phyloP scores from a whole-genome alignment of 2,113 vertebrate species.

The Chlorocebus sabaeus region DNA sequence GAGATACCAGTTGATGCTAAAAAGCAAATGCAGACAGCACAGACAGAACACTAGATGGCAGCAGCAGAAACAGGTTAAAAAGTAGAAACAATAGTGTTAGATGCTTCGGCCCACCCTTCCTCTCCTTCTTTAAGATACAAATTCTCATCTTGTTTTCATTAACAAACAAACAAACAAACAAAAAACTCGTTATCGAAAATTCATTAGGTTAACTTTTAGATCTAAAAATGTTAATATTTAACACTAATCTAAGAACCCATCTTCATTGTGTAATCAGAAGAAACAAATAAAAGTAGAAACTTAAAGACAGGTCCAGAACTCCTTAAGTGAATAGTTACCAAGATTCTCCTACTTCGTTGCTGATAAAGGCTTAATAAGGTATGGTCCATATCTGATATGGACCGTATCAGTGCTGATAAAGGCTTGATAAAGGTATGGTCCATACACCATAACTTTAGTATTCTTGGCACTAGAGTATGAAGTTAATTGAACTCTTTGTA shows the following conservation, averaged over 20 bases:
- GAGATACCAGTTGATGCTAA: background rate
- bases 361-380: too few species aligned
- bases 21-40: background rate
- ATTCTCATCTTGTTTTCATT: background rate
- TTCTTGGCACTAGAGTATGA: background rate
- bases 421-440: background rate
- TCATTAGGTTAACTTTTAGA: background rate
- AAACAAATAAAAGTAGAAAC: slow-evolving; percentile 13
- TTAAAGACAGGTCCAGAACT: background rate
- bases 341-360: background rate
- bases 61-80: slow-evolving; percentile 23
- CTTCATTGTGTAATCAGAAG: background rate
- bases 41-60: slow-evolving; percentile 47
- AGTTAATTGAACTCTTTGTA: background rate
- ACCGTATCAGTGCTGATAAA: background rate
- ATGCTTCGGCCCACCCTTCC: background rate
- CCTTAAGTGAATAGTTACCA: background rate
- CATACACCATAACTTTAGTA: background rate
- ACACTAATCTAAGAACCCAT: background rate
- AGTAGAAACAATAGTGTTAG: background rate
- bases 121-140: background rate
- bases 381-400: too few species aligned
- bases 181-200: background rate
- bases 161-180: background rate
- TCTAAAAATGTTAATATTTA: background rate